Evolutionary conservation across 2,797 vertebrate species (phyloP).

Genomic region (Pantherophis vulpinus): DNA sequence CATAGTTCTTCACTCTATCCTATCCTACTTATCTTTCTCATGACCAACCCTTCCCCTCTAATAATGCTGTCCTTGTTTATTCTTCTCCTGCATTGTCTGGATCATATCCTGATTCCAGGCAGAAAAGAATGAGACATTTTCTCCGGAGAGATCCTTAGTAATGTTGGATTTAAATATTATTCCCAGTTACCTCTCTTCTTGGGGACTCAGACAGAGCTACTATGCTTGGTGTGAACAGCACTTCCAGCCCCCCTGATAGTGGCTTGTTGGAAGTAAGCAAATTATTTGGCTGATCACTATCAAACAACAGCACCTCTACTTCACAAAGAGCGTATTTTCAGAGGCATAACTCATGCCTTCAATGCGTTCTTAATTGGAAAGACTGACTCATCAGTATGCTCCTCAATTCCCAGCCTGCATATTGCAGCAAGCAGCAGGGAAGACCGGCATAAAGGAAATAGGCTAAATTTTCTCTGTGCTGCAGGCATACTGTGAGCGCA

Average conservation of each 20-base stretch:
- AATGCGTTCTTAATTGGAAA: not conserved
- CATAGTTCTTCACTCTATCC: not conserved
- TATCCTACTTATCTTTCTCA: not conserved
- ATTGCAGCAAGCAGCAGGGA: not conserved
- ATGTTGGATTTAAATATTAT: not conserved
- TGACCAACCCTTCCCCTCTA: not conserved
- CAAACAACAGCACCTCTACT: not conserved
- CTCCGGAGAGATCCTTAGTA: not conserved
- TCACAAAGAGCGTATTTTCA: not conserved
- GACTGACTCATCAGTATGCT: not conserved
- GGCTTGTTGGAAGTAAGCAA: not conserved
- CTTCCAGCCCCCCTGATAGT: not conserved
- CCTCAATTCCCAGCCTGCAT: not conserved
- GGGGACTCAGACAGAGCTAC: not conserved
- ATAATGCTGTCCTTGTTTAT: not conserved
- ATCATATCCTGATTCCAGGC: not conserved
- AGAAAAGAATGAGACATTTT: not conserved
- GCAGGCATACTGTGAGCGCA: not conserved
- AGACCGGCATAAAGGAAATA: not conserved
- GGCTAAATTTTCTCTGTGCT: not conserved
- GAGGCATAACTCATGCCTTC: not conserved
- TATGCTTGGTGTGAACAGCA: not conserved
- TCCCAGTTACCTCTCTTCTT: not conserved
- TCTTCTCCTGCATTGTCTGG: not conserved
- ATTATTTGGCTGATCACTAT: not conserved